Evolutionary conservation across 2,797 vertebrate genomes (phyloP).

Genomic region (Pristis pectinata): DNA sequence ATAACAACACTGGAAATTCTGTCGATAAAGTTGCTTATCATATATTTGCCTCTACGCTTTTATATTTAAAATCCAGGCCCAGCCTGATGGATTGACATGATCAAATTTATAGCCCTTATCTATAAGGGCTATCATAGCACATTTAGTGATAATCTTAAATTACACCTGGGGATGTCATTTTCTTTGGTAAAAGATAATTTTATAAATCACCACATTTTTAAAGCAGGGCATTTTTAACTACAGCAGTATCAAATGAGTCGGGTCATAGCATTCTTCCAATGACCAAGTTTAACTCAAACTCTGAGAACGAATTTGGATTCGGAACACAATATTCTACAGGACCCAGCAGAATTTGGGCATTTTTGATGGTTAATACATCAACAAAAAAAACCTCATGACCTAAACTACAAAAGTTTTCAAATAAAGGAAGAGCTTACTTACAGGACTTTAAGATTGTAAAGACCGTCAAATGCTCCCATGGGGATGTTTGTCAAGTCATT

Average conservation of each 20-base stretch:
- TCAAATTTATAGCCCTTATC: neutral
- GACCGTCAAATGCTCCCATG: slow-evolving; percentile 68
- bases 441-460: slow-evolving; percentile 72
- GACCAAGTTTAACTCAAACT: neutral
- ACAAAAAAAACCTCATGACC: neutral
- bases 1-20: neutral
- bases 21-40: slow-evolving; percentile 3
- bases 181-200: neutral
- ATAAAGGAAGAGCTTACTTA: slow-evolving; percentile 59
- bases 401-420: slow-evolving; percentile 48
- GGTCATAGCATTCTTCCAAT: neutral
- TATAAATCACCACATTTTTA: neutral
- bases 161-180: neutral
- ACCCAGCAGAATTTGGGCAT: neutral
- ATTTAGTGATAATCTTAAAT: neutral
- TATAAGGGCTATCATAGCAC: neutral
- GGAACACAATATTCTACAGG: neutral
- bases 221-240: neutral
- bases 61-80: neutral
- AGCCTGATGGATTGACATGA: neutral
- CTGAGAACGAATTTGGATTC: neutral
- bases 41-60: neutral
- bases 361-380: neutral
- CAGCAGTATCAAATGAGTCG: neutral
- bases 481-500: slow-evolving; percentile 69